A percentile compares a stretch with the other conserved stretches of the same genome.
These are phyloP conservation scores for Drosophila pegasa DNA, from an alignment of 2,888 invertebrate genomes.

Conservation along the genomic window DNA sequence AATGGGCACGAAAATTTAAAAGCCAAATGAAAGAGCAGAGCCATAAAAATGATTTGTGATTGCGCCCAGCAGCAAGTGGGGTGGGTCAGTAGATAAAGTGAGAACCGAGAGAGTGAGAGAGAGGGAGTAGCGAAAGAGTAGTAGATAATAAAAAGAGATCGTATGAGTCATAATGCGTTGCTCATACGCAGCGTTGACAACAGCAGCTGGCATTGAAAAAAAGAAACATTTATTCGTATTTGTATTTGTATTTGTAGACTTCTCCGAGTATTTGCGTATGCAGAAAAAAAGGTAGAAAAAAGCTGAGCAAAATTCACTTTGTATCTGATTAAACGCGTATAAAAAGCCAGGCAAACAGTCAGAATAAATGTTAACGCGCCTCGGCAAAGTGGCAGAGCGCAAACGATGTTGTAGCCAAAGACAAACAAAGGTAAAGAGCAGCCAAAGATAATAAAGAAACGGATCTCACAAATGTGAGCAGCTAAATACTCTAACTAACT, in stretches of 20 bases:
- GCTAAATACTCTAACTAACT: constrained; percentile 9
- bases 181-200: constrained; percentile 66
- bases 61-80: constrained; percentile 18
- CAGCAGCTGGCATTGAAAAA: constrained; percentile 39
- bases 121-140: not conserved
- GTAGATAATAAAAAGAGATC: constrained; percentile 21
- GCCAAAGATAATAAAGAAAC: not conserved
- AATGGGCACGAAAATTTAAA: constrained; percentile 58
- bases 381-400: constrained; percentile 28
- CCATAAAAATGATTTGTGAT: constrained; percentile 68
- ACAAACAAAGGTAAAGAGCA: constrained; percentile 16
- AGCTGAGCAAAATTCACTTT: constrained; percentile 26
- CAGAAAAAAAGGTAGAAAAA: constrained; percentile 10
- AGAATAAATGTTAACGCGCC: constrained; percentile 41
- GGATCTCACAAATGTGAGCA: not conserved
- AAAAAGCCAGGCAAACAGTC: constrained; percentile 28
- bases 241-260: constrained; percentile 30
- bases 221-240: constrained; percentile 27
- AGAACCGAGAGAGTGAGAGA: not conserved
- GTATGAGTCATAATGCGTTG: constrained; percentile 49
- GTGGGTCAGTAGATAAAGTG: constrained; percentile 8
- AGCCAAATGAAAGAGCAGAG: constrained; percentile 60
- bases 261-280: constrained; percentile 46
- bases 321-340: constrained; percentile 52
- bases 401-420: constrained; percentile 15